Evolutionary conservation across 2,888 invertebrate species (phyloP).

Genomic region (Hermaeophaga mercurialis): DNA sequence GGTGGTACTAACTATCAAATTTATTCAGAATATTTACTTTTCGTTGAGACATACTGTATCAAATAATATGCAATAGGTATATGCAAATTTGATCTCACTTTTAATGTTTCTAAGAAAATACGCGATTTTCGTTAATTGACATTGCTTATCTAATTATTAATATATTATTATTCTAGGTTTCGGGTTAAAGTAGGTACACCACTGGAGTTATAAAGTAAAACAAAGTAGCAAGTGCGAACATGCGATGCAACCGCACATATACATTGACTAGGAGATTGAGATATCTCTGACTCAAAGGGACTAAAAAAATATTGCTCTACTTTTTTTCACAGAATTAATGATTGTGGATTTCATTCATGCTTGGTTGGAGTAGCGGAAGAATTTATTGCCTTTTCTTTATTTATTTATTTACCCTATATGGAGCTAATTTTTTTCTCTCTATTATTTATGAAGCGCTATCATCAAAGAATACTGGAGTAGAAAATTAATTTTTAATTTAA

Average conservation of each 20-base stretch:
- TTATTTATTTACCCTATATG: slow-evolving; percentile 16
- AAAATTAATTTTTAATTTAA: not conserved
- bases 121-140: no score
- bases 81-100: no score
- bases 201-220: slow-evolving; percentile 44
- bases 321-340: slow-evolving; percentile 52
- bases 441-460: slow-evolving; percentile 21
- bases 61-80: no score
- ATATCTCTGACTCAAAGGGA: slow-evolving; percentile 49
- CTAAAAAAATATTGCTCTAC: slow-evolving; percentile 50
- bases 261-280: slow-evolving; percentile 47
- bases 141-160: no score
- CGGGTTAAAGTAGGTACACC: no score
- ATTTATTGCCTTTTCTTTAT: slow-evolving; percentile 43
- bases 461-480: slow-evolving; percentile 3
- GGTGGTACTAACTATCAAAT: no score
- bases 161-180: no score
- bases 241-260: slow-evolving; percentile 42
- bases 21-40: no score
- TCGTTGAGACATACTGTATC: no score
- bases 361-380: slow-evolving; percentile 51
- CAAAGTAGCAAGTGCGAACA: slow-evolving; percentile 47
- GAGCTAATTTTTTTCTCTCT: slow-evolving; percentile 12
- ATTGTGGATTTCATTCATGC: slow-evolving; percentile 54
- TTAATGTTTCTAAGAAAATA: no score